Evolutionary conservation across 2,888 invertebrate genomes (phyloP).

Genomic region (Luperina testacea): DNA sequence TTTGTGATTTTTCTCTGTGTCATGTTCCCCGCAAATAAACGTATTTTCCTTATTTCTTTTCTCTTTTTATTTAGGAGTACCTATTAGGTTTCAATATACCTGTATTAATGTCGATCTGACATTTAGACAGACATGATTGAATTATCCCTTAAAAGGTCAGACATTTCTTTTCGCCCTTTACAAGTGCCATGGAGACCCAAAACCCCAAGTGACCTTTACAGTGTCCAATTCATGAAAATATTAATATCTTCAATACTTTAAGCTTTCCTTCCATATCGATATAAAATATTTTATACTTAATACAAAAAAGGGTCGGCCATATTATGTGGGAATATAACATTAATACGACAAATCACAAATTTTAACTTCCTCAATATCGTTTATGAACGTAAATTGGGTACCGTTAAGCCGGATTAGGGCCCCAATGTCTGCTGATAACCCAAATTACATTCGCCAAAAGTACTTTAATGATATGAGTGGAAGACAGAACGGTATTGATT

Average conservation of each 20-base stretch:
- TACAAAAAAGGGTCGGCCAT: constrained; percentile 41
- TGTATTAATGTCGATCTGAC: not conserved
- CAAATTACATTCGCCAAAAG: constrained; percentile 50
- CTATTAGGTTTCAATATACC: not conserved
- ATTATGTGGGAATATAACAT: constrained; percentile 36
- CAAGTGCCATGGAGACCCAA: constrained; percentile 19
- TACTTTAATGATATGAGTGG: constrained; percentile 34
- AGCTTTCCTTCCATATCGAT: constrained; percentile 24
- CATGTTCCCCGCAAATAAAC: too few relatives aligned
- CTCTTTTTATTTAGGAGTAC: too few relatives aligned
- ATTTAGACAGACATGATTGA: constrained; percentile 1
- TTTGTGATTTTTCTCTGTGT: too few relatives aligned
- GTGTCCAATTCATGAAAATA: constrained; percentile 33
- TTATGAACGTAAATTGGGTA: constrained; percentile 64
- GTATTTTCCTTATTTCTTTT: too few relatives aligned
- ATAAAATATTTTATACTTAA: constrained; percentile 38
- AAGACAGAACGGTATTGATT: constrained; percentile 39
- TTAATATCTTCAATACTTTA: constrained; percentile 45
- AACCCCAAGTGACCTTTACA: constrained; percentile 39
- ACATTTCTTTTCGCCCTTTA: constrained; percentile 33
- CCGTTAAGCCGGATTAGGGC: constrained; percentile 63
- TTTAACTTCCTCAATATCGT: constrained; percentile 63
- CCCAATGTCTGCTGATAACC: constrained; percentile 51
- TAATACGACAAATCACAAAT: constrained; percentile 60
- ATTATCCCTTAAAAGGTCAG: constrained; percentile 27